Evolutionary conservation across 2,888 invertebrate species (phyloP), one percentile per base, ranked within the genome.

Genomic region (Tricholauxania praeusta): DNA sequence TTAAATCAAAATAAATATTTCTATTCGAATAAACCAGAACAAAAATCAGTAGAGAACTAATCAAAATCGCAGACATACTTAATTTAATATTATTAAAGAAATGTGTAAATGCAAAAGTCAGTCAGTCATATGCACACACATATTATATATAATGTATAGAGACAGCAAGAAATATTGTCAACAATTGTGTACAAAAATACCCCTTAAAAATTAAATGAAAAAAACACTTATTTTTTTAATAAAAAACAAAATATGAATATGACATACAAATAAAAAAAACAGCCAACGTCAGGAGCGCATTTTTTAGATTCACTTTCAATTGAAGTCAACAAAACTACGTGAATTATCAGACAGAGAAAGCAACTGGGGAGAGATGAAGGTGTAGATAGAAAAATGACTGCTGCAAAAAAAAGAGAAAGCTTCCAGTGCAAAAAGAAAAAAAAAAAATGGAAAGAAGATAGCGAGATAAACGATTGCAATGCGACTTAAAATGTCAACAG

Each of bases 251-350:
- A 39, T 39, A 39, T 39, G 10, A 39, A 39, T 39, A 39, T 39
- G 39, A 39, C 39, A 39, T 10, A 39, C 39, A 39, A 39, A 39
- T 39, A 39, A 39, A 39, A 39, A 39, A 39, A 32, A 32, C 7
- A 32, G 10, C 10, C 39, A 7, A 39, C 39, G 10, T 39, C 39
- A 55, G 55, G 55, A 17, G 55, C 55, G 55, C 55, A 17, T 12
- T 55, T 39, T 19, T n/a, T 22, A 22, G 59, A 60, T 28, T 60
- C 59, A 28, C 59, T 60, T 60, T 60, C 59, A 60, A 60, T 60
- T 60, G 59, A 22, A 60, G 15, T 28, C 28, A 60, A 60, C 15
- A 22, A 28, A 60, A 60, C 12, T 32, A 55, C 22, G 17, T 22
- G 55, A 55, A n/a, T 17, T 17, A 28, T 28, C 59, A 12, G 28